Evolutionary conservation across 2,113 vertebrate genomes (phyloP).

Genomic region (Clarias macrocephalus): DNA sequence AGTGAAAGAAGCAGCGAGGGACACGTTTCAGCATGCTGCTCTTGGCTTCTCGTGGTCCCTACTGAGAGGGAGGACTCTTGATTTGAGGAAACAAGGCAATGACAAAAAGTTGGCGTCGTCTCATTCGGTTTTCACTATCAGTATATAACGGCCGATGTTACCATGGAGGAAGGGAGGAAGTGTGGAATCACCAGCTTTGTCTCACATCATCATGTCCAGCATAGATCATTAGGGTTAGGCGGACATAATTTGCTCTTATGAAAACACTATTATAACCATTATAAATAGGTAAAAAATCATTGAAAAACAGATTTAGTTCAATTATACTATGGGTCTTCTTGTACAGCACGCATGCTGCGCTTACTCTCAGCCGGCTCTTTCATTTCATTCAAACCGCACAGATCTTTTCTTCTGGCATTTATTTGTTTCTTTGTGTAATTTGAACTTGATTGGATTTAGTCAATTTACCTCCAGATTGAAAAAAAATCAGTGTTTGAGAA

Average conservation of each 20-base stretch:
- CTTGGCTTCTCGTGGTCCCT: conserved; percentile 24
- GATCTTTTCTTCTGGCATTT: neutral
- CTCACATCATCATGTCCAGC: neutral
- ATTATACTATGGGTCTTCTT: neutral
- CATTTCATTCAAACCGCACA: neutral
- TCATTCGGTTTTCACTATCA: conserved; percentile 1
- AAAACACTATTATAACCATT: neutral
- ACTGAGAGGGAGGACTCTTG: conserved; percentile 35
- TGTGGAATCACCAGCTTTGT: neutral
- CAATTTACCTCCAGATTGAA: neutral
- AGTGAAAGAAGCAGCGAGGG: conserved; percentile 37
- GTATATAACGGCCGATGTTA: neutral
- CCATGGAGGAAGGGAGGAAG: neutral
- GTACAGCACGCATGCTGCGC: neutral
- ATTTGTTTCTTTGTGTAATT: neutral
- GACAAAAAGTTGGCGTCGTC: conserved; percentile 22
- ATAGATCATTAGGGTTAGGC: neutral
- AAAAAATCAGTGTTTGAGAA: neutral
- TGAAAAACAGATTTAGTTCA: neutral
- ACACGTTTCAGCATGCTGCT: conserved; percentile 35
- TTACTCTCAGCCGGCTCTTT: neutral
- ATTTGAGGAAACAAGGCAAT: conserved; percentile 22
- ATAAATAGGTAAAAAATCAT: neutral
- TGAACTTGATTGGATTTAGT: neutral
- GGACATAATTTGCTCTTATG: neutral